These are phyloP conservation scores for Trachelus troglodyta DNA, from an alignment of 2,888 invertebrate species.

Conservation along the genomic window DNA sequence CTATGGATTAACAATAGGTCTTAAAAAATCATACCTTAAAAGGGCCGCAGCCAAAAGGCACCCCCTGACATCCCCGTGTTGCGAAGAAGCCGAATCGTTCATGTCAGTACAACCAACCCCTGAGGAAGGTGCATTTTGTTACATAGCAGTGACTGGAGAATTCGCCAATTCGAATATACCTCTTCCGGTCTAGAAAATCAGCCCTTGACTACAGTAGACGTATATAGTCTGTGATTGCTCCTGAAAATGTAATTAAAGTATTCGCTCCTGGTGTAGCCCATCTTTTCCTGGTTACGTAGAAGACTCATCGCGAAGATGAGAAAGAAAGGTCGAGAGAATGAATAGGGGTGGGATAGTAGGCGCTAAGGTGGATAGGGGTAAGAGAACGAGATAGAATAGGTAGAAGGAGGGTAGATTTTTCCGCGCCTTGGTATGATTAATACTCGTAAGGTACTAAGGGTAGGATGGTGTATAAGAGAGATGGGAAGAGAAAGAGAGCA, in stretches of 20 bases:
- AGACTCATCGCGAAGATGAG: background rate
- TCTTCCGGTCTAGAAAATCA: constrained; percentile 25
- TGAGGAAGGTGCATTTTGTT: constrained; percentile 70
- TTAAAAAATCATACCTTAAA: constrained; percentile 1
- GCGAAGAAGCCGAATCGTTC: constrained; percentile 67
- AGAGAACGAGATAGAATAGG: no score
- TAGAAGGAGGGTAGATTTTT: constrained; percentile 54
- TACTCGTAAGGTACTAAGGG: constrained; percentile 43
- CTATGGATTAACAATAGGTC: constrained; percentile 22
- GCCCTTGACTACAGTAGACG: background rate
- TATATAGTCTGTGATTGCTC: no score
- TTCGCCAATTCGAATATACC: constrained; percentile 59
- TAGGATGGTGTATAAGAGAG: constrained; percentile 24
- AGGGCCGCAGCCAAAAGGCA: constrained; percentile 57
- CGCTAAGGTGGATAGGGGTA: no score
- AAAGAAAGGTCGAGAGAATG: constrained; percentile 3
- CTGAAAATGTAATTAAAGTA: constrained; percentile 4
- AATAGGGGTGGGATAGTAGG: background rate
- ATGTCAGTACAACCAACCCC: constrained; percentile 66
- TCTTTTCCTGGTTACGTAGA: constrained; percentile 3
- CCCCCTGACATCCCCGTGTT: constrained; percentile 67
- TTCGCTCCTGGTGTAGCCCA: background rate
- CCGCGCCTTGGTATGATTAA: constrained; percentile 62
- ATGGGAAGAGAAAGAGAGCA: constrained; percentile 11
- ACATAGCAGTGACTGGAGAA: constrained; percentile 69